phyloP scores from a whole-genome alignment of 2,888 invertebrate species.

The Drosophila fulvimacula region DNA sequence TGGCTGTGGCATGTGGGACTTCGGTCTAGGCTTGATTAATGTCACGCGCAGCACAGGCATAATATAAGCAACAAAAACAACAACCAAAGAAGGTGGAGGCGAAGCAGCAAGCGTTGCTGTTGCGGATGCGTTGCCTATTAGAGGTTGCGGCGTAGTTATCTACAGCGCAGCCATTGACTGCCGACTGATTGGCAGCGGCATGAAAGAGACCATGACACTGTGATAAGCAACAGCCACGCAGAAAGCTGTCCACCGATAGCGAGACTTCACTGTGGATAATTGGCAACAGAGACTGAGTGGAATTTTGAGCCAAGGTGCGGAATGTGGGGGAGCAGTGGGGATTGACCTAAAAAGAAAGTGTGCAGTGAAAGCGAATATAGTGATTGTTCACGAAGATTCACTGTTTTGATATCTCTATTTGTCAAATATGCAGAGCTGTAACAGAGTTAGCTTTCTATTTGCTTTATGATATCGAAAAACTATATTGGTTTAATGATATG shows the following conservation, averaged over 20 bases:
- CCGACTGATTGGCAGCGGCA: constrained; percentile 50
- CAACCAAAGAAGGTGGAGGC: constrained; percentile 12
- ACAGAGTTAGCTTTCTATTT: not conserved
- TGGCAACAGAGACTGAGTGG: constrained; percentile 3
- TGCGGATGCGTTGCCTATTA: constrained; percentile 71
- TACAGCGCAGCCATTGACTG: constrained; percentile 25
- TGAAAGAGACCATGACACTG: constrained; percentile 39
- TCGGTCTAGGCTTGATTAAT: constrained; percentile 69
- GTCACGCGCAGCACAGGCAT: constrained; percentile 62
- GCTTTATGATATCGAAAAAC: not conserved
- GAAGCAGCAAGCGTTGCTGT: constrained; percentile 22
- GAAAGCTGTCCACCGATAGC: constrained; percentile 12
- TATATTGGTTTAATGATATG: not conserved
- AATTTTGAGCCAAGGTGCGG: not conserved
- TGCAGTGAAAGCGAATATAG: not conserved
- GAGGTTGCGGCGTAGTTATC: constrained; percentile 70
- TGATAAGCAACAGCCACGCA: constrained; percentile 29
- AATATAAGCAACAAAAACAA: constrained; percentile 30
- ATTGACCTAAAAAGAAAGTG: not conserved
- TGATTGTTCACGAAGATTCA: not conserved
- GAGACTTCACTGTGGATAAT: constrained; percentile 22
- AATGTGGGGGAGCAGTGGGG: not conserved
- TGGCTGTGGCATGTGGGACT: constrained; percentile 42
- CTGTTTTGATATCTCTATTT: not conserved
- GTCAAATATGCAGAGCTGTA: no score